phyloP scores from a whole-genome alignment of 2,888 invertebrate genomes.

The Nephrotoma appendiculata region DNA sequence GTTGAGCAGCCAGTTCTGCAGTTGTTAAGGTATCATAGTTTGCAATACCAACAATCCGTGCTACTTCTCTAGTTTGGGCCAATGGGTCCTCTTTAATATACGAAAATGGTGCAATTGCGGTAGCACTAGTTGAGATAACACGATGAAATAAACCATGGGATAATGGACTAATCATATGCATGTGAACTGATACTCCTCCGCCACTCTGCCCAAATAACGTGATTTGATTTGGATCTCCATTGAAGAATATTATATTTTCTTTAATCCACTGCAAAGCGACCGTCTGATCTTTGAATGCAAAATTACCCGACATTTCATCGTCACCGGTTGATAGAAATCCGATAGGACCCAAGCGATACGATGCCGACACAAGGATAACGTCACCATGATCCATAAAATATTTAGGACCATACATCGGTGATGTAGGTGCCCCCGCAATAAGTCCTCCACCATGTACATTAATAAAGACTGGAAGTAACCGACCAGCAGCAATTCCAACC shows the following conservation, averaged over 20 bases:
- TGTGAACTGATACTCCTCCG: constrained; percentile 24
- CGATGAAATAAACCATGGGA: constrained; percentile 13
- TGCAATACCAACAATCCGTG: constrained; percentile 22
- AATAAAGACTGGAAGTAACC: constrained; percentile 20
- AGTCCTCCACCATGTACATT: background rate
- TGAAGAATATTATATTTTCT: background rate
- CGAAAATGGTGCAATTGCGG: constrained; percentile 19
- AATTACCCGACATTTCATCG: background rate
- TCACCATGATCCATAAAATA: constrained; percentile 32
- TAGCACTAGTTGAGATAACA: constrained; percentile 26
- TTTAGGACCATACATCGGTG: constrained; percentile 26
- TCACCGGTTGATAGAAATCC: constrained; percentile 9
- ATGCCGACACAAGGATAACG: constrained; percentile 28
- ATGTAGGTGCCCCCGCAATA: background rate
- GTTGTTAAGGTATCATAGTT: constrained; percentile 14
- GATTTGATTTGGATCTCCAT: background rate
- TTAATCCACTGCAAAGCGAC: background rate
- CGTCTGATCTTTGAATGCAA: background rate
- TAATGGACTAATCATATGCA: constrained; percentile 23
- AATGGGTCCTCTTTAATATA: constrained; percentile 9
- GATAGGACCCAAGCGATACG: constrained; percentile 27
- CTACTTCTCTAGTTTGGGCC: constrained; percentile 20
- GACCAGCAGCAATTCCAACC: background rate
- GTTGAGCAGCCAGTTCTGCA: constrained; percentile 20
- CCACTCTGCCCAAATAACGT: constrained; percentile 12